A percentile compares a stretch with the other conserved stretches of the same genome.
Conservation (phyloP, 2,888 invertebrate species). For the Brenthis ino region DNA sequence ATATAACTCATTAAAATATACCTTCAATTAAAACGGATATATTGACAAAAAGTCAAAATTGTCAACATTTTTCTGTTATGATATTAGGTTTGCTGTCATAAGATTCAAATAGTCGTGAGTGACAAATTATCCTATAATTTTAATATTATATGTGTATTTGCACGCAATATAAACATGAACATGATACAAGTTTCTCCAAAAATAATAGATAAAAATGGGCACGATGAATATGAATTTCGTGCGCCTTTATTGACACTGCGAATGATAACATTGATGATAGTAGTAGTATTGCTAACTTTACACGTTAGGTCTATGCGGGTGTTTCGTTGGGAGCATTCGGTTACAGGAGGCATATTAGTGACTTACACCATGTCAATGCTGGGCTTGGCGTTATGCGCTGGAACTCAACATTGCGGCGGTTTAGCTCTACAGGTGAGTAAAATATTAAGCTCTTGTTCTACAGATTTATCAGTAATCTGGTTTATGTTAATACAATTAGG, state of each 20-base stretch:
- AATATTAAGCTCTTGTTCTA: not conserved
- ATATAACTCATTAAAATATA: too few species aligned
- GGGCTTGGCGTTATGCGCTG: slow-evolving; percentile 55
- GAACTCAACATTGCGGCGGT: slow-evolving; percentile 41
- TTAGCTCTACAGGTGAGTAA: slow-evolving; percentile 52
- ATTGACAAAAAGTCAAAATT: too few species aligned
- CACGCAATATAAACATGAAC: not conserved
- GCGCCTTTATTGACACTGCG: slow-evolving; percentile 48
- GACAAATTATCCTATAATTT: not conserved
- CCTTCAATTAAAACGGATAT: too few species aligned
- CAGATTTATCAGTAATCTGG: too few species aligned
- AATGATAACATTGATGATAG: slow-evolving; percentile 45
- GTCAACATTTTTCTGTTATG: too few species aligned
- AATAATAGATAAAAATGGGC: not conserved
- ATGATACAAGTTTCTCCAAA: not conserved
- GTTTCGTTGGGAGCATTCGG: slow-evolving; percentile 65
- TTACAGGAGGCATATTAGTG: slow-evolving; percentile 62
- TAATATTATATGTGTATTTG: not conserved
- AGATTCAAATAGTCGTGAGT: not conserved
- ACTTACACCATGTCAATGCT: slow-evolving; percentile 52
- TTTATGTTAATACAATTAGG: too few species aligned
- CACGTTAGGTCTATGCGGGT: slow-evolving; percentile 59
- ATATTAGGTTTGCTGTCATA: too few species aligned
- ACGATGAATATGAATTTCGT: slow-evolving; percentile 23
- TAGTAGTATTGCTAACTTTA: slow-evolving; percentile 52